These are phyloP conservation scores for Calliphora vomitoria DNA, from an alignment of 2,888 invertebrate genomes.

Conservation along the genomic window DNA sequence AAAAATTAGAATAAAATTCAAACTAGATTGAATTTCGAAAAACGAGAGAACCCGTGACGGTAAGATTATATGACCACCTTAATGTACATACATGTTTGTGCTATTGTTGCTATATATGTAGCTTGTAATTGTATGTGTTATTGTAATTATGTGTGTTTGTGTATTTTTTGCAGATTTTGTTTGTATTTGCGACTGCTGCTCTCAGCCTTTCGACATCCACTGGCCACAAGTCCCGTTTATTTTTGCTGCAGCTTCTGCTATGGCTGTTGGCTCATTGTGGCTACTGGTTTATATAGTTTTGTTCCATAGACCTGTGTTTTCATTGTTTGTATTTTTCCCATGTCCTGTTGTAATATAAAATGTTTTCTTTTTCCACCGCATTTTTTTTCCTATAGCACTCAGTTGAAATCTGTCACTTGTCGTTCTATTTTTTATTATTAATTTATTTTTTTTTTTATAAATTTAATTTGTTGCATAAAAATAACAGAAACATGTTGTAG, in stretches of 20 bases:
- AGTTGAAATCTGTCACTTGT: constrained; percentile 53
- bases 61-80: background rate
- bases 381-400: constrained; percentile 4
- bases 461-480: constrained; percentile 27
- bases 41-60: no score
- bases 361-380: background rate
- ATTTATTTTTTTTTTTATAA: constrained; percentile 19
- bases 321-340: background rate
- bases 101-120: no score
- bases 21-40: no score
- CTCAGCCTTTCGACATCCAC: constrained; percentile 7
- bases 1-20: no score
- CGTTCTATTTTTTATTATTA: constrained; percentile 17
- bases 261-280: background rate
- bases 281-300: constrained; percentile 1
- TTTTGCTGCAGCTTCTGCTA: background rate
- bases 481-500: constrained; percentile 15
- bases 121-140: constrained; percentile 39
- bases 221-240: constrained; percentile 25
- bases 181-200: constrained; percentile 20
- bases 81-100: no score
- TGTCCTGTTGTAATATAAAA: constrained; percentile 24
- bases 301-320: constrained; percentile 4
- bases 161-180: constrained; percentile 44
- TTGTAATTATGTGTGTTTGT: constrained; percentile 12